Conservation (phyloP, 2,888 invertebrate genomes). For the Tiliacea aurago region DNA sequence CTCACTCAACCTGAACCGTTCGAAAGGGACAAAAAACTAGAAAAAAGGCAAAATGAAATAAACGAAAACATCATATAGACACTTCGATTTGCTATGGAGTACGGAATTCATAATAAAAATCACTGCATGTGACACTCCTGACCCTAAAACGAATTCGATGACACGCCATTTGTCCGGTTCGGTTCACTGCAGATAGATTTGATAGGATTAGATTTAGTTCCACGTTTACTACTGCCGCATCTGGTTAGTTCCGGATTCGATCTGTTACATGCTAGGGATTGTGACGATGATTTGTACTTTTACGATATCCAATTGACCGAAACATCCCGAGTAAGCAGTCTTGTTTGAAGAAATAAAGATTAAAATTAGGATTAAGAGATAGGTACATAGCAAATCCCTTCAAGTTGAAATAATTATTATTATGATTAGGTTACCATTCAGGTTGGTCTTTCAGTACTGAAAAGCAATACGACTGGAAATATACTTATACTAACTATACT, state of each 20-base stretch:
- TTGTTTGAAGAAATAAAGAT: not conserved
- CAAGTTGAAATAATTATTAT: not conserved
- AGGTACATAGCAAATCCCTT: not conserved
- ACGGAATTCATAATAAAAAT: slow-evolving; percentile 39
- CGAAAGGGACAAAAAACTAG: not conserved
- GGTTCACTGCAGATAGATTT: slow-evolving; percentile 55
- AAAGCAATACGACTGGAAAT: no score
- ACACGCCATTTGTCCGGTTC: slow-evolving; percentile 52
- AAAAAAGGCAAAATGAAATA: not conserved
- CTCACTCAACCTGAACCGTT: not conserved
- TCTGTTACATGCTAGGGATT: not conserved
- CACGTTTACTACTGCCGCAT: slow-evolving; percentile 27
- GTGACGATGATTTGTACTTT: slow-evolving; percentile 12
- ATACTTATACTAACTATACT: no score
- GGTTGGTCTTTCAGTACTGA: not conserved
- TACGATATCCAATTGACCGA: not conserved
- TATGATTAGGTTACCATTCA: not conserved
- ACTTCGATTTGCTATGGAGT: not conserved
- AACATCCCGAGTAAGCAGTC: not conserved
- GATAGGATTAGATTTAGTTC: slow-evolving; percentile 39
- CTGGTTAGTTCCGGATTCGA: slow-evolving; percentile 26
- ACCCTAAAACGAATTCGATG: slow-evolving; percentile 61
- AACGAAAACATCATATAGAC: not conserved
- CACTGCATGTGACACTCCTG: slow-evolving; percentile 38
- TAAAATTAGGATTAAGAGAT: not conserved